Conservation (phyloP, 2,888 invertebrate genomes). For the Ichneumon xanthorius region DNA sequence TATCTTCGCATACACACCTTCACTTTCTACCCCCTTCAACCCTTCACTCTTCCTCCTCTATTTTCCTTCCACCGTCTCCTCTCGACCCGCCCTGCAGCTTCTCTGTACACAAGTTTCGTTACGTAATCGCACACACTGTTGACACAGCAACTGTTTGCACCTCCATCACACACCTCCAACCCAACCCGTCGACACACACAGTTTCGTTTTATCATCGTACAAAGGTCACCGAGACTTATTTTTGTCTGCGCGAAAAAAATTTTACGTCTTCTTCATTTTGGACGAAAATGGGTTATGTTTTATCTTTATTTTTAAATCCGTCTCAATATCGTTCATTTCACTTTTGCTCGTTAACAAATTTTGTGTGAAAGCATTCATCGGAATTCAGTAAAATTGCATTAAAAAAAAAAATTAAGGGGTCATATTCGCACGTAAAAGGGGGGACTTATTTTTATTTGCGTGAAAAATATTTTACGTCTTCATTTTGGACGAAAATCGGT, state of each 20-base stretch:
- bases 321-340: too few species aligned
- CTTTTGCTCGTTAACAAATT: too few species aligned
- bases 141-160: constrained; percentile 54
- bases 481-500: not conserved
- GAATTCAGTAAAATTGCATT: too few species aligned
- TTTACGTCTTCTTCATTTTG: not conserved
- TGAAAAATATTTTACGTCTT: not conserved
- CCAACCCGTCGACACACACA: constrained; percentile 31
- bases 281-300: not conserved
- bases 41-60: constrained; percentile 20
- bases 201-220: constrained; percentile 42
- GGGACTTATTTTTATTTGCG: not conserved
- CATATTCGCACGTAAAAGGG: too few species aligned
- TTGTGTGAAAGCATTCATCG: too few species aligned
- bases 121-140: constrained; percentile 50
- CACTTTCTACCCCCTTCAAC: constrained; percentile 15
- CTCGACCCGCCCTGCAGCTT: constrained; percentile 32
- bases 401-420: too few species aligned
- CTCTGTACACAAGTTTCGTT: constrained; percentile 47
- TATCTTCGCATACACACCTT: constrained; percentile 31
- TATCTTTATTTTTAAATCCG: not conserved
- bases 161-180: constrained; percentile 4
- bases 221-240: constrained; percentile 28
- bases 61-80: not conserved
- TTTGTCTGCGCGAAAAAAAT: not conserved